Conservation (phyloP, 2,888 invertebrate genomes). For the Artemia sp. region DNA sequence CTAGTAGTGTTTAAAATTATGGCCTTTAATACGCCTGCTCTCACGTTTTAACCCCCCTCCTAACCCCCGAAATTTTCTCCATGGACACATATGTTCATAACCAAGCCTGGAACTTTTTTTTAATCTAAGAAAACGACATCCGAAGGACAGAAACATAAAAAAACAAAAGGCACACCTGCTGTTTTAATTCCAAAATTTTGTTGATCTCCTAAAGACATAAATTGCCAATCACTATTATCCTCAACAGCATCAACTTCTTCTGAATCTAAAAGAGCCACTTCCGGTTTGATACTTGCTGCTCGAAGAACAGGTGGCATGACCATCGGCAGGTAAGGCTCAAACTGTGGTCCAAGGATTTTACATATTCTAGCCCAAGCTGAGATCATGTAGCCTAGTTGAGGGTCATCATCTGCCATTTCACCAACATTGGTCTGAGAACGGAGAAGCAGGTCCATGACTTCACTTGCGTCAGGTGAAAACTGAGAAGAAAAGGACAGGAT, state of each 20-base stretch:
- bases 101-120: no score
- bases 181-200: conserved; percentile 89
- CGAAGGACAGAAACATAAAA: not conserved
- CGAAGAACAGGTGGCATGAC: conserved; percentile 90
- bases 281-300: conserved; percentile 80
- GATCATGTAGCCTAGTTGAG: conserved; percentile 91
- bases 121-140: no score
- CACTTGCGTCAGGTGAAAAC: conserved; percentile 77
- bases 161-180: conserved; percentile 40
- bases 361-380: conserved; percentile 99
- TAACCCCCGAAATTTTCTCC: no score
- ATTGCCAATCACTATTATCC: conserved; percentile 80
- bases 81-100: no score
- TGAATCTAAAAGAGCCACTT: conserved; percentile 73
- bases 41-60: no score
- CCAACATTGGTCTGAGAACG: conserved; percentile 73
- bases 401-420: conserved; percentile 73
- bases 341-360: conserved; percentile 66
- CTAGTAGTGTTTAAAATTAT: no score
- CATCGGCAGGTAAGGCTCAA: conserved; percentile 75
- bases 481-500: conserved; percentile 27
- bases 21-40: no score
- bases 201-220: conserved; percentile 79
- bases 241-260: conserved; percentile 55
- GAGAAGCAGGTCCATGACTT: conserved; percentile 84